Base-by-base conservation (phyloP, 2,113 vertebrate genomes). In the Psephotus haematonotus region DNA sequence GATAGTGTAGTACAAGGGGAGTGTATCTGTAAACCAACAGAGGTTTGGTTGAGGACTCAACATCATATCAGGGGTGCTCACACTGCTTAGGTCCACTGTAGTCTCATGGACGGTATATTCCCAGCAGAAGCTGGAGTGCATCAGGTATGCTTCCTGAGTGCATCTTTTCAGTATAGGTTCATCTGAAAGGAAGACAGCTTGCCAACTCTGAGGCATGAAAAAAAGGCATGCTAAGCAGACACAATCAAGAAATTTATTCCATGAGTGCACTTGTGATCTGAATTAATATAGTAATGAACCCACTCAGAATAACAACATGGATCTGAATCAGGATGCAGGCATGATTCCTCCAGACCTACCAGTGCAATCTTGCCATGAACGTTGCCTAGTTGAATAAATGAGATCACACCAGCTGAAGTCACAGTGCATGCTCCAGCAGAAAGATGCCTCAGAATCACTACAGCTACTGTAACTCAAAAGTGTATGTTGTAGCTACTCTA, bases 81-180 rank as follows among this genome's bases (percentile, higher is more conserved):
- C 19, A 2, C 13, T 33, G 69, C 19, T 29, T 12, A 19, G 35
- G 35, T 91, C 52, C 29, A 27, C 57, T 55, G 88, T 16, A 59
- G 23, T 53, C 15, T 60, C 9, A 7, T 2, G 24, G 39, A 50
- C 0, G 0, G 52, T 41, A 49, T 28, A 43, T 31, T 77, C 49
- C 43, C 23, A 41, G 76, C 23, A 82, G 18, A 37, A 72, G 37
- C 46, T 71, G 64, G 37, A 37, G 23, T 43, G 52, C 23, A 27
- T 57, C 27, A 71, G 31, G 33, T 39, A 27, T 27, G 67, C 55
- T 69, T 53, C 44, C n/a, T 2, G 4, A 62, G 50, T 6, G 9
- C 59, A 62, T 41, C 41, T 67, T 63, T 83, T 47, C 55, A 49
- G 62, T 15, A 60, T 0, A 43, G 72, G n/a, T 79, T 62, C 35